Conservation (phyloP, 2,888 invertebrate species). For the Myopa tessellatipennis region DNA sequence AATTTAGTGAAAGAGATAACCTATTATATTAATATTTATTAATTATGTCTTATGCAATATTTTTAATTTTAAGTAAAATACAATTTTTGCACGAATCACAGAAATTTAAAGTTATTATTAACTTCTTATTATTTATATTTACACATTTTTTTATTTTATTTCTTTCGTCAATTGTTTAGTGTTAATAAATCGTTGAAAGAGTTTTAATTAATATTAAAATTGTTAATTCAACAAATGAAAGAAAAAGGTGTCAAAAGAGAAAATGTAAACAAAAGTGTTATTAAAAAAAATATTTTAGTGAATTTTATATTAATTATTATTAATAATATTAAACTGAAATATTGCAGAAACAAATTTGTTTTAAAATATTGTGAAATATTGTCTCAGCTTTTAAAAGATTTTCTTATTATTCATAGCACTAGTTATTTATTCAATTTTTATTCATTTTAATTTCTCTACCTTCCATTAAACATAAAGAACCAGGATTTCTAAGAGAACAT, state of each 20-base stretch:
- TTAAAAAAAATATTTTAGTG: neutral
- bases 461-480: too few species aligned
- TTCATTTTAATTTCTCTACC: neutral
- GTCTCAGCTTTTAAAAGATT: neutral
- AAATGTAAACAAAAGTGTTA: too few species aligned
- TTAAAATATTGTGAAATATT: neutral
- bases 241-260: too few species aligned
- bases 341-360: too few species aligned
- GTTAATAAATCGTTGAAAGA: too few species aligned
- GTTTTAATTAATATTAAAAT: neutral
- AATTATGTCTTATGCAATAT: neutral
- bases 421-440: neutral
- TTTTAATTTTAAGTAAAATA: too few species aligned
- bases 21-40: slow-evolving; percentile 27
- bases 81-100: neutral
- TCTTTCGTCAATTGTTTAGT: too few species aligned
- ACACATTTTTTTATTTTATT: neutral
- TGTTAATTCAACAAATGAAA: neutral
- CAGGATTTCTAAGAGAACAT: too few species aligned
- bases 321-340: too few species aligned
- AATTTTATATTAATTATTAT: neutral
- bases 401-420: neutral
- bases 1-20: neutral
- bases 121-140: neutral
- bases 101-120: neutral